Evolutionary conservation across 2,888 invertebrate genomes (phyloP), one percentile per base, ranked within the genome.

Genomic region (Chymomyza amoena): DNA sequence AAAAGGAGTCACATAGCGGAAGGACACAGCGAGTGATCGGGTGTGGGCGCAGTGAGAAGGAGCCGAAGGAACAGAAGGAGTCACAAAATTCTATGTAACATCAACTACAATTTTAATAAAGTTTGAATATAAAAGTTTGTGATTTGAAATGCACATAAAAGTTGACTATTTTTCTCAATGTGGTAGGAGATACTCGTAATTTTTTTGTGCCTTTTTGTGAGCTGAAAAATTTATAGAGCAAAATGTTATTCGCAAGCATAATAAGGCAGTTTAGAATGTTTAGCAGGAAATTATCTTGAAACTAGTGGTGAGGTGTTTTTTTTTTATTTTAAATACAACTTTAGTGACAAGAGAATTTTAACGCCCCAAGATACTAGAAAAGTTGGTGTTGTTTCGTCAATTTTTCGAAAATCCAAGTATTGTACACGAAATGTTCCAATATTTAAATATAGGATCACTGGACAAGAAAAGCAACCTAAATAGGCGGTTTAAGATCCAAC

Each of bases 131-230:
- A 84, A 84, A 84, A 84, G 79, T 87, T 84, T 86, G 70, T 81
- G 83, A 84, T 83, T 83, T 83, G 83, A 83, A 83, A 83, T 83
- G 83, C 86, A 84, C 81, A 83, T 83, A 86, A 86, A 86, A 83
- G 83, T 83, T 83, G 86, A 83, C 86, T 86, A 83, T 86, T 83
- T 83, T 18, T 54, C 54, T 56, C 61, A 65, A 54, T 36, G 68
- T 54, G 13, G 15, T 15, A 51, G 16, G 15, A 52, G 4, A 45
- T 13, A 45, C 39, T 45, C 13, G 39, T 13, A 13, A 45, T 10
- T 45, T 45, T 10, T 45, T 45, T 45, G 36, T 36, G 7, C 7
- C 7, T 36, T 36, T 6, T 36, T 10, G 39, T 13, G 39, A 45
- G 13, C 13, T 13, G 3, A 32, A 6, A 45, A 45, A 36, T 36